These are phyloP conservation scores for Pollenia amentaria DNA, from an alignment of 2,888 invertebrate genomes.

Conservation along the genomic window DNA sequence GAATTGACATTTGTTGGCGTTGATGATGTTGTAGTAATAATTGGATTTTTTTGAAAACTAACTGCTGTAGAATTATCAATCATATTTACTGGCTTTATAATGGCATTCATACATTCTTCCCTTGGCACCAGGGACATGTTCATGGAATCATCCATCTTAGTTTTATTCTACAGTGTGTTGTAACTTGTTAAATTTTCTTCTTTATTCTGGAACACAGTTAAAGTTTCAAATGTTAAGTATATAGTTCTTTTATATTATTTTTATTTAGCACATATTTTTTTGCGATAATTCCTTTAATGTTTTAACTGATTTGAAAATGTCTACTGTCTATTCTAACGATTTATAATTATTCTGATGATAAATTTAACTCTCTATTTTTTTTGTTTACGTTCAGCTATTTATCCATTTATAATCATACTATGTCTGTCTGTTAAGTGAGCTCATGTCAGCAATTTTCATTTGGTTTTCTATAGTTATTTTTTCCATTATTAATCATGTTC, in stretches of 20 bases:
- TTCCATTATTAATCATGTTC: constrained; percentile 28
- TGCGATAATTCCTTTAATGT: constrained; percentile 21
- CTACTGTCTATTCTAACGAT: neutral
- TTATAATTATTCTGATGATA: constrained; percentile 21
- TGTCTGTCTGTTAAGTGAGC: neutral
- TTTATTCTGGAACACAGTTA: constrained; percentile 32
- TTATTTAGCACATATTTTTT: neutral
- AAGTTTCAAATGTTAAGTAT: constrained; percentile 28
- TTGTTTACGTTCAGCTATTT: constrained; percentile 23
- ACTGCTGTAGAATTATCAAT: constrained; percentile 64
- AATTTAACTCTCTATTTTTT: constrained; percentile 25
- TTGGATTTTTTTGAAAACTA: constrained; percentile 72
- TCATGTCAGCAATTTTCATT: constrained; percentile 34
- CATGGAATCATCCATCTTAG: constrained; percentile 79
- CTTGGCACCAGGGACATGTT: constrained; percentile 79
- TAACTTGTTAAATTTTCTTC: neutral
- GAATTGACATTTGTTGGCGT: constrained; percentile 74
- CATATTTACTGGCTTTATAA: constrained; percentile 78
- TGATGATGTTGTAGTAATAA: constrained; percentile 66
- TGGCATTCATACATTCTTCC: constrained; percentile 77
- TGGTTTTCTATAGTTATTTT: constrained; percentile 4
- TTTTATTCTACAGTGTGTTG: constrained; percentile 22
- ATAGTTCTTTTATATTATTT: constrained; percentile 32
- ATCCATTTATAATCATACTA: neutral
- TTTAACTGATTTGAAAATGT: neutral